Base-by-base conservation (phyloP, 2,113 vertebrate species). In the Mystacornis crossleyi region DNA sequence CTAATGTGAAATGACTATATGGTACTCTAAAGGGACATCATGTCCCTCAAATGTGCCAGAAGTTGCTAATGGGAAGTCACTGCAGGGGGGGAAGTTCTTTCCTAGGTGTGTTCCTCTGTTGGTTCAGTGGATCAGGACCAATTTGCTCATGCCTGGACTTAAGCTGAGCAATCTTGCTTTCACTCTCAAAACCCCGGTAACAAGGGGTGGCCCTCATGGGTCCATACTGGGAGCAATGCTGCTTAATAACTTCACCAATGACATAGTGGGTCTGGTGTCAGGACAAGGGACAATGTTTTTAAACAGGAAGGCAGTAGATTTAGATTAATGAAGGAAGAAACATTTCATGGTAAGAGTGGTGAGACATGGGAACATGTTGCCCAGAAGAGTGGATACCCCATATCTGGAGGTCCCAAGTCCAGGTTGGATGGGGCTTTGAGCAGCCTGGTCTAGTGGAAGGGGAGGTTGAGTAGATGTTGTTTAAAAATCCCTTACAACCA, bases 291-390 rank as follows among this genome's bases (percentile, higher is more conserved):
- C 4, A 33, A 15, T 13, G 8, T 4, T 61, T 73, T 85, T 38
- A 55, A 70, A 43, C 10, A 16, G 8, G 29, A 57, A 69, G 29
- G 64, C 4, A 12, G 14, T 40, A 58, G 13, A 36, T 40, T 80
- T 67, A 80, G 7, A 29, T 48, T 28, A 34, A 36, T 25, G 17
- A 61, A 58, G 14, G 40, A 77, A 81, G 34, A 72, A 71, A 16
- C 12, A 18, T 40, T 67, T 81, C 14, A 33, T 1, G 0, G 2
- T 38, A 20, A 29, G 16, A 6, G 25, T 28, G 23, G 38, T 64
- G 38, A 51, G 38, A 10, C 14, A 20, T 0, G 2, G 43, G 17
- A 48, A n/a, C 3, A 18, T 10, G 21, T 14, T 65, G 9, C 29
- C 19, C 19, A 42, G 43, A 53, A 25, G 45, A 6, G 1, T 64